A percentile compares a stretch with the other conserved stretches of the same genome.
Conservation (phyloP, 2,797 vertebrate genomes). For the Florisuga fusca region DNA sequence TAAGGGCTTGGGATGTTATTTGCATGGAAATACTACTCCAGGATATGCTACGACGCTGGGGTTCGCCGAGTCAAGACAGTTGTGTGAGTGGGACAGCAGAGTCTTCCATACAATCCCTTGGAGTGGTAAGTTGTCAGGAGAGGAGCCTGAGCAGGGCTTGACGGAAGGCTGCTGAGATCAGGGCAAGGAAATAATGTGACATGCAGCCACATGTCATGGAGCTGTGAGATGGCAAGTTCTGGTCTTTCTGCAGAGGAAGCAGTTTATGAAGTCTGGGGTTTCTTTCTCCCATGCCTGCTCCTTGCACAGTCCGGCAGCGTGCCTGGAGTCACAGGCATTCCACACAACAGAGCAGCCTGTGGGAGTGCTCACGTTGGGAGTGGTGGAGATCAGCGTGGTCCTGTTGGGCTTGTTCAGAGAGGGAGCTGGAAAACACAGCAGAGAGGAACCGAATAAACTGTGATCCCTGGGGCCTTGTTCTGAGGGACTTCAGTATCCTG, state of each 20-base stretch:
- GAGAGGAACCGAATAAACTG: background rate
- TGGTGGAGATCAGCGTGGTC: background rate
- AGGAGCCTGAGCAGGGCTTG: background rate
- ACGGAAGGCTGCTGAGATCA: background rate
- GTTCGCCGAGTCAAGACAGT: constrained; percentile 46
- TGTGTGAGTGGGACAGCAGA: background rate
- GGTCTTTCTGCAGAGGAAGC: background rate
- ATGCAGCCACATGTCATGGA: background rate
- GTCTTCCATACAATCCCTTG: background rate
- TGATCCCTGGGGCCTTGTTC: background rate
- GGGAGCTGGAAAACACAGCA: background rate
- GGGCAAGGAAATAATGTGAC: background rate
- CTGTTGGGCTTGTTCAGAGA: background rate
- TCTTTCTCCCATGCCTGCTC: background rate
- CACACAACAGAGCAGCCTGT: fast-evolving
- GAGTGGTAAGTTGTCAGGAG: background rate
- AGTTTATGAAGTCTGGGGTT: background rate
- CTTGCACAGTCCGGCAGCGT: fast-evolving
- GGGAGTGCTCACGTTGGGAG: background rate
- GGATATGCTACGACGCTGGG: background rate
- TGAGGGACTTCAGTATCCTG: background rate
- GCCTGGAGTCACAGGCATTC: background rate
- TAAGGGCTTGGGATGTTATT: constrained; percentile 1
- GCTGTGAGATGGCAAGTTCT: background rate
- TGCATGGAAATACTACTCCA: constrained; percentile 43